Evolutionary conservation across 2,888 invertebrate species (phyloP), one percentile per base, ranked within the genome.

Genomic region (Mechanitis messenoides): DNA sequence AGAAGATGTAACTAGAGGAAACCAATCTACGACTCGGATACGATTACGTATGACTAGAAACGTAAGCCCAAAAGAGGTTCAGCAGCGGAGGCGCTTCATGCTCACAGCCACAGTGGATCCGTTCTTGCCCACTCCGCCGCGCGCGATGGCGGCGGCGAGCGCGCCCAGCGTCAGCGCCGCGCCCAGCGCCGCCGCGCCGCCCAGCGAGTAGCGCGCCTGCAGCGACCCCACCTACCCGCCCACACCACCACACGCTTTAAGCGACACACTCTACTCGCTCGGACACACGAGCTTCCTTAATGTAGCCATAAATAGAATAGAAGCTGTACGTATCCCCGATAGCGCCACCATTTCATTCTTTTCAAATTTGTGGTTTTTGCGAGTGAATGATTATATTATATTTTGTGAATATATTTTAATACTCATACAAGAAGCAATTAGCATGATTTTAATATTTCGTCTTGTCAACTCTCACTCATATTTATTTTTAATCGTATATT

Each of bases 31-130:
- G 3, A 31, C 50, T 50, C 31, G 7, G 50, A 31, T 50, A 50
- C 50, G 11, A n/a, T 31, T 31, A 31, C 28, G 9, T 31, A 50
- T 50, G 1, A 50, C 31, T 31, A 28, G 7, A 11, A 50, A 31
- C 50, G 11, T 6, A 50, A 50, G 50, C 50, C 50, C 50, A 50
- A 50, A 6, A 50, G 20, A 20, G 20, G 50, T 50, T 50, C 11
- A 50, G 11, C 6, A 47, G 4, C n/a, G 50, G 50, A 50, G 50
- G 50, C 50, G 50, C 50, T 58, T 53, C 56, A 61, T 56, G 66
- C 96, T 96, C 95, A 98, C 98, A 90, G 98, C 98, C 79, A 98
- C 97, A 72, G 98, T 97, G 79, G 98, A 98, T 91, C 98, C 98
- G 92, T 98, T 98, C 92, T 98, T 98, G 84, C 98, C 98, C 83